Percentiles rank a stretch among this genome's conserved stretches.
Conservation (phyloP, 2,113 vertebrate species). For the Numenius arquata region DNA sequence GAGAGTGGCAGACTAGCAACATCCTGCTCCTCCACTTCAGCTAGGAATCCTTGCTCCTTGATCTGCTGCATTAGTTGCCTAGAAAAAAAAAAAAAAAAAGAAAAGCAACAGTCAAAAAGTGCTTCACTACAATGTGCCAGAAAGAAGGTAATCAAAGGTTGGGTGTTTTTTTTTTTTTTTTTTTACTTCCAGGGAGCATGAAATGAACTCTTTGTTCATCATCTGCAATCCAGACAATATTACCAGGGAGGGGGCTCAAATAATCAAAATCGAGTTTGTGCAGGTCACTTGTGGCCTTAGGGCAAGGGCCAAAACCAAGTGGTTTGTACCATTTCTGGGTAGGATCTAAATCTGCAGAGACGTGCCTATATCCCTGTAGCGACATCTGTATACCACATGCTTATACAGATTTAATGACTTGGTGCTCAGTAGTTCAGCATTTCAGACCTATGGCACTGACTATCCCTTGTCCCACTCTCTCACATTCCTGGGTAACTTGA, state of each 20-base stretch:
- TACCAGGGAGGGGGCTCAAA: background rate
- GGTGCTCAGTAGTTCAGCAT: background rate
- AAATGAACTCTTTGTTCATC: background rate
- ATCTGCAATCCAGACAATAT: background rate
- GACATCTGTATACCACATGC: background rate
- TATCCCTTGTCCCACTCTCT: background rate
- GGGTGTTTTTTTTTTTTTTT: background rate
- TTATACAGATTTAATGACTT: background rate
- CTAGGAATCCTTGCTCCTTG: slow-evolving; percentile 71
- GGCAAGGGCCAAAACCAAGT: background rate
- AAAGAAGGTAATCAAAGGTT: background rate
- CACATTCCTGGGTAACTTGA: background rate
- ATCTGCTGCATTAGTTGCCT: slow-evolving; percentile 93
- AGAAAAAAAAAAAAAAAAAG: background rate
- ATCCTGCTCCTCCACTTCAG: slow-evolving; percentile 76
- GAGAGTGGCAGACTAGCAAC: slow-evolving; percentile 76
- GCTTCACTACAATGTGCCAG: background rate
- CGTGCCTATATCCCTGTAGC: background rate
- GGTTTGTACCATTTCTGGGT: background rate
- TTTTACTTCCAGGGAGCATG: background rate
- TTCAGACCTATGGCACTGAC: background rate
- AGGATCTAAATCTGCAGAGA: background rate
- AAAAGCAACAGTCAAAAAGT: background rate
- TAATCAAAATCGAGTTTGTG: background rate
- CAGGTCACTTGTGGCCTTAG: background rate